A percentile compares a stretch with the other conserved stretches of the same genome.
phyloP scores from a whole-genome alignment of 2,888 invertebrate genomes.

The Anorthoa munda region DNA sequence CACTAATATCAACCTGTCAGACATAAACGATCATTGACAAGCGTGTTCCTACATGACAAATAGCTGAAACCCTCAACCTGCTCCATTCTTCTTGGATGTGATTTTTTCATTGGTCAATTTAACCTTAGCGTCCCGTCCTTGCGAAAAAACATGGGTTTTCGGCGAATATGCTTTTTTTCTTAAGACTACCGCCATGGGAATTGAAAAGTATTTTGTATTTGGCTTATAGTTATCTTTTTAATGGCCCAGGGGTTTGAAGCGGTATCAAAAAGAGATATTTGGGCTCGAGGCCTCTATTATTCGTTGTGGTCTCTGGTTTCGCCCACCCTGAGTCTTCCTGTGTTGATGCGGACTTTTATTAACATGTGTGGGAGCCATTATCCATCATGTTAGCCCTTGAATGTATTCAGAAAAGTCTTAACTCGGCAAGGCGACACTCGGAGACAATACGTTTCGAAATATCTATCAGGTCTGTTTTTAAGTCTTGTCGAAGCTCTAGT shows the following conservation, averaged over 20 bases:
- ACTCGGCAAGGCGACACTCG: no score
- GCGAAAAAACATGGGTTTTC: constrained; percentile 52
- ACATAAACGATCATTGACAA: constrained; percentile 24
- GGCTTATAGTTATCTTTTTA: constrained; percentile 59
- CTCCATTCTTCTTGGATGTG: constrained; percentile 14
- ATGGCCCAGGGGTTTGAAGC: constrained; percentile 43
- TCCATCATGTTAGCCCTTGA: neutral
- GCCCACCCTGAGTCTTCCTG: constrained; percentile 47
- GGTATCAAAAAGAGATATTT: constrained; percentile 59
- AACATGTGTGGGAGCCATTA: constrained; percentile 32
- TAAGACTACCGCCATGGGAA: constrained; percentile 32
- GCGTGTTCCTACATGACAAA: constrained; percentile 39
- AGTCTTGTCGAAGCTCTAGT: no score
- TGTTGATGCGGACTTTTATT: constrained; percentile 35
- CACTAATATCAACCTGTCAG: constrained; percentile 30
- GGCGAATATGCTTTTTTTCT: constrained; percentile 45
- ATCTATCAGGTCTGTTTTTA: neutral
- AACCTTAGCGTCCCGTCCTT: constrained; percentile 41
- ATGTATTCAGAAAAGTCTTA: neutral
- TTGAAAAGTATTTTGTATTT: constrained; percentile 57
- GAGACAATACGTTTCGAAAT: neutral
- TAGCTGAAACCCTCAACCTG: constrained; percentile 19
- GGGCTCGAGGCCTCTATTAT: constrained; percentile 38
- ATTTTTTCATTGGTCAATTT: constrained; percentile 54
- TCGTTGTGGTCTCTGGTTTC: constrained; percentile 41